phyloP scores from a whole-genome alignment of 2,113 vertebrate species.

The Gavialis gangeticus region DNA sequence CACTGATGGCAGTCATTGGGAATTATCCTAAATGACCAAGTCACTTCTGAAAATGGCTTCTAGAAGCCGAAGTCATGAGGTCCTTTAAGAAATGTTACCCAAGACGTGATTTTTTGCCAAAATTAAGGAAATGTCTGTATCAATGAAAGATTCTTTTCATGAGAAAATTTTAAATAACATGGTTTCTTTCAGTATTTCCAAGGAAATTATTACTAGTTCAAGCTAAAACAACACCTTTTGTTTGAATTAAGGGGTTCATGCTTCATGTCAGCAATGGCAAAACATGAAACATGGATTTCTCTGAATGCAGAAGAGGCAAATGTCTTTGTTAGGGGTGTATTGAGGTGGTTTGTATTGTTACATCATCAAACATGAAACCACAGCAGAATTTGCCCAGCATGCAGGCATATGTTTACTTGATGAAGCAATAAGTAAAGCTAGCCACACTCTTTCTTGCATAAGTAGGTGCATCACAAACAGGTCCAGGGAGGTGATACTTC shows the following conservation, averaged over 20 bases:
- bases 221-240: conserved; percentile 52
- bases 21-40: background rate
- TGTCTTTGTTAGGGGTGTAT: conserved; percentile 58
- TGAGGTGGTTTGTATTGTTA: conserved; percentile 36
- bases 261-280: conserved; percentile 38
- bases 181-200: background rate
- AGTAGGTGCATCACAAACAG: too few species aligned
- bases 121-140: background rate
- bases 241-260: conserved; percentile 47
- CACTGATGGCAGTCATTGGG: background rate
- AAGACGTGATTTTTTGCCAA: background rate
- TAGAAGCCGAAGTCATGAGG: background rate
- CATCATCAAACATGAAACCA: background rate
- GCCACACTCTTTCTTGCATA: too few species aligned
- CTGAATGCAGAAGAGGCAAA: conserved; percentile 37
- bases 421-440: too few species aligned
- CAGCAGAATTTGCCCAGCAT: background rate
- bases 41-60: background rate
- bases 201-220: background rate
- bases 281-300: background rate
- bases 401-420: background rate
- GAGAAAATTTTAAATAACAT: background rate
- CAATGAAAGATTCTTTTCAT: background rate
- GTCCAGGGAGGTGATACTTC: too few species aligned
- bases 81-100: background rate